A percentile compares a stretch with the other conserved stretches of the same genome.
Evolutionary conservation across 1,140 invertebrate genomes (phyloP).

Genomic region (Lepidurus packardi): DNA sequence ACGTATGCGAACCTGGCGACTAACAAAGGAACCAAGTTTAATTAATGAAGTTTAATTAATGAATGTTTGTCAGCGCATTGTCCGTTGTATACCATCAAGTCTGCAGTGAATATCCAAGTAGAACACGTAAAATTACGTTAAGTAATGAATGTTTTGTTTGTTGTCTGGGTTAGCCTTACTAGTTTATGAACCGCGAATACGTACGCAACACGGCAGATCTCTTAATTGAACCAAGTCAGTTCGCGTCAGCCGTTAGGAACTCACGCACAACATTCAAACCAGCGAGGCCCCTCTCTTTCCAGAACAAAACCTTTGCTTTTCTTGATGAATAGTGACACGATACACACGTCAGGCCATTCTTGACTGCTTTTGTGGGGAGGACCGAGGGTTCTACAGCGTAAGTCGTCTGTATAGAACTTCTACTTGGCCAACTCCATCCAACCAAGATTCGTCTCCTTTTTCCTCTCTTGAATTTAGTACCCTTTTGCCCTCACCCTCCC

Average conservation of each 20-base stretch:
- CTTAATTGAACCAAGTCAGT: neutral
- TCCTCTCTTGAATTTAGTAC: neutral
- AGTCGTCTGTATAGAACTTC: neutral
- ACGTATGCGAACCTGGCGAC: no score
- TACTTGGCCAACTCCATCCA: neutral
- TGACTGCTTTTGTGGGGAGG: neutral
- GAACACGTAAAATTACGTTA: no score
- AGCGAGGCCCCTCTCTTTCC: neutral
- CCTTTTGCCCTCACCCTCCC: neutral
- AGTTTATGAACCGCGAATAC: no score
- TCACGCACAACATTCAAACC: neutral
- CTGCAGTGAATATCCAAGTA: no score
- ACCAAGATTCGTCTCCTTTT: neutral
- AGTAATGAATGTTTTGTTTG: no score
- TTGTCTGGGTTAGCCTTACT: no score
- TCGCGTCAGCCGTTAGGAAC: neutral
- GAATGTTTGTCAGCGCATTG: no score
- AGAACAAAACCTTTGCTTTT: neutral
- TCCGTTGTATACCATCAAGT: no score
- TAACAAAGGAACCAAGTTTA: no score
- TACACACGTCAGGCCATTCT: slow-evolving; percentile 18
- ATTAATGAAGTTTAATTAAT: no score
- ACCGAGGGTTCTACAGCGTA: neutral
- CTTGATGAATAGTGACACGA: slow-evolving; percentile 11
- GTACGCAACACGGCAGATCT: no score